Conservation (phyloP, 2,113 vertebrate species). For the Phoenicopterus ruber region DNA sequence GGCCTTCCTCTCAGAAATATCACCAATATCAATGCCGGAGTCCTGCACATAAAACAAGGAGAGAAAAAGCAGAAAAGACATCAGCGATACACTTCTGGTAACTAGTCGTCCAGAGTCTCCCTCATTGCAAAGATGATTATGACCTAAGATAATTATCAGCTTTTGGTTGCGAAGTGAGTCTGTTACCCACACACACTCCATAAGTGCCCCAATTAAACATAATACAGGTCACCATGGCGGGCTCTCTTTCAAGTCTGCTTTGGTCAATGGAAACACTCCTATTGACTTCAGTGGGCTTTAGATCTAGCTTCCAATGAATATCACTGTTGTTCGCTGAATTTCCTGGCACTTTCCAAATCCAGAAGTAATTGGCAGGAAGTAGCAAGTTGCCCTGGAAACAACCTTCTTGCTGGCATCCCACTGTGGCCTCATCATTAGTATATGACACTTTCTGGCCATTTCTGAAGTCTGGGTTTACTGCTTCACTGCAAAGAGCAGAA, state of each 20-base stretch:
- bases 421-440: neutral
- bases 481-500: neutral
- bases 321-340: neutral
- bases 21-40: slow-evolving; percentile 94
- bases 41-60: slow-evolving; percentile 75
- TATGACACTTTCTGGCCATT: neutral
- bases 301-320: neutral
- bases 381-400: slow-evolving; percentile 20
- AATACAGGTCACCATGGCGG: neutral
- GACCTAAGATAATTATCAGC: neutral
- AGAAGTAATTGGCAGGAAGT: neutral
- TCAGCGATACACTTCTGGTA: neutral
- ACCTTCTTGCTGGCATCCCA: neutral
- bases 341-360: neutral
- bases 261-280: neutral
- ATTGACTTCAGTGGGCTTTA: neutral
- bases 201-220: neutral
- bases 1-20: slow-evolving; percentile 91
- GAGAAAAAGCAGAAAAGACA: neutral
- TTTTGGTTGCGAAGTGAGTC: neutral
- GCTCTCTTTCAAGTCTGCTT: neutral
- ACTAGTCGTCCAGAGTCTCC: neutral
- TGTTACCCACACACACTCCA: neutral
- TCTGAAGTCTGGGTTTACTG: neutral
- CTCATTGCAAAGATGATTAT: neutral